A percentile compares a stretch with the other conserved stretches of the same genome.
phyloP scores from a whole-genome alignment of 2,888 invertebrate genomes.

The Drosophila rellima region DNA sequence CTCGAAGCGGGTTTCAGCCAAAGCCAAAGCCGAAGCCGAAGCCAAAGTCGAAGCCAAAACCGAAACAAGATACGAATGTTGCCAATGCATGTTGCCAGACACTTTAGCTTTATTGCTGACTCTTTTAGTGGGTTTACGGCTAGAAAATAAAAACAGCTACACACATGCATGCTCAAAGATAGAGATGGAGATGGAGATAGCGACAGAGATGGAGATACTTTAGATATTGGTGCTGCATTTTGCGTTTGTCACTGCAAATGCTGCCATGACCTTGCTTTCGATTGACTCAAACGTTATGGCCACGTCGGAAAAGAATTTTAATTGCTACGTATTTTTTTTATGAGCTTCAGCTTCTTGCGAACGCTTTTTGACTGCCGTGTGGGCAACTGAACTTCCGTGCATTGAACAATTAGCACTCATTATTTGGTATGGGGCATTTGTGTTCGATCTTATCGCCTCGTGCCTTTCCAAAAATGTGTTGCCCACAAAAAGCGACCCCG shows the following conservation, averaged over 20 bases:
- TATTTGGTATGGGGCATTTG: constrained; percentile 53
- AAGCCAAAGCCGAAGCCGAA: constrained; percentile 52
- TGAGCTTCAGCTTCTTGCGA: constrained; percentile 25
- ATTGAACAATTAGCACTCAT: constrained; percentile 73
- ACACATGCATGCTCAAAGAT: background rate
- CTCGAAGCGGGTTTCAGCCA: constrained; percentile 73
- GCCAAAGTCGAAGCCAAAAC: constrained; percentile 56
- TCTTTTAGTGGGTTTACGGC: constrained; percentile 45
- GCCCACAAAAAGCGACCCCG: constrained; percentile 41
- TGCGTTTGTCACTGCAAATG: constrained; percentile 61
- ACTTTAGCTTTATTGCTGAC: constrained; percentile 26
- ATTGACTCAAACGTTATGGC: constrained; percentile 44
- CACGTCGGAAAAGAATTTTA: constrained; percentile 59
- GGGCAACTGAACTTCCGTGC: constrained; percentile 66
- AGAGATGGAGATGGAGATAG: background rate
- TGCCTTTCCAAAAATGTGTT: constrained; percentile 67
- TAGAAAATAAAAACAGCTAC: constrained; percentile 8
- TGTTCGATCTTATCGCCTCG: constrained; percentile 65
- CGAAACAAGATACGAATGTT: constrained; percentile 35
- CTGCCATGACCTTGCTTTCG: constrained; percentile 78
- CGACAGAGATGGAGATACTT: background rate
- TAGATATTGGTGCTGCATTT: constrained; percentile 36
- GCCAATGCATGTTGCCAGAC: constrained; percentile 64
- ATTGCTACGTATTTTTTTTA: constrained; percentile 42
- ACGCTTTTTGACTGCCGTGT: constrained; percentile 33